Base-by-base conservation (phyloP, 2,113 vertebrate genomes). In the Microcebus tavaratra region DNA sequence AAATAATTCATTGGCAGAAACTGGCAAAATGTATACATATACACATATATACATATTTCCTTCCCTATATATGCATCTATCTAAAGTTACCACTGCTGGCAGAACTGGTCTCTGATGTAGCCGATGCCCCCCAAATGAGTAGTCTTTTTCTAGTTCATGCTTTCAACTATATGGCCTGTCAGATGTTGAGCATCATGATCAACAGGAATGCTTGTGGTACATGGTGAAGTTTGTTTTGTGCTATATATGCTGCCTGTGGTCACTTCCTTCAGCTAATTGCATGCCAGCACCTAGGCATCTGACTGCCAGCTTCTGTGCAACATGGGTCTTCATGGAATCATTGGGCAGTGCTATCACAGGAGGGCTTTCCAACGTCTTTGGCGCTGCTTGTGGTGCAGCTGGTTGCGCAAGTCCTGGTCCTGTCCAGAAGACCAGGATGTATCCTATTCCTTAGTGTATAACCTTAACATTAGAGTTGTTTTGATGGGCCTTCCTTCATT, bases 1-100 rank as follows among this genome's bases (percentile, higher is more conserved):
- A 84, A 68, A 48, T 53, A n/a, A 29, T 55, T 94, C 70, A 73
- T 80, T 61, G 39, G 17, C 48, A 82, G n/a, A 80, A 79, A 91
- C n/a, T 70, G 48, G 25, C 31, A 68, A 59, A 67, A 61, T 59
- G 21, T 23, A 76, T 14, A 36, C 6, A 55, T 27, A 25, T 17
- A 23, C 9, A 31, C 14, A 55, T 15, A 34, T 12, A 70, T 20
- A 20, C 9, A 8, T 34, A 57, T 81, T 68, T 87, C 73, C 25
- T 84, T 50, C 39, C 53, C 23, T 20, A 61, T 25, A 34, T n/a
- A 9, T 45, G 45, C 4, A 1, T 36, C 10, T 55, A 53, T 75
- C 15, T 39, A 17, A 88, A 89, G 20, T 55, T 36, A 65, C 42
- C 29, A 11, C 12, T 78, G 31, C 55, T 85, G 53, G 10, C 61